A percentile compares a stretch with the other conserved stretches of the same genome.
Evolutionary conservation across 2,797 vertebrate genomes (phyloP).

Genomic region (Squalus acanthias): DNA sequence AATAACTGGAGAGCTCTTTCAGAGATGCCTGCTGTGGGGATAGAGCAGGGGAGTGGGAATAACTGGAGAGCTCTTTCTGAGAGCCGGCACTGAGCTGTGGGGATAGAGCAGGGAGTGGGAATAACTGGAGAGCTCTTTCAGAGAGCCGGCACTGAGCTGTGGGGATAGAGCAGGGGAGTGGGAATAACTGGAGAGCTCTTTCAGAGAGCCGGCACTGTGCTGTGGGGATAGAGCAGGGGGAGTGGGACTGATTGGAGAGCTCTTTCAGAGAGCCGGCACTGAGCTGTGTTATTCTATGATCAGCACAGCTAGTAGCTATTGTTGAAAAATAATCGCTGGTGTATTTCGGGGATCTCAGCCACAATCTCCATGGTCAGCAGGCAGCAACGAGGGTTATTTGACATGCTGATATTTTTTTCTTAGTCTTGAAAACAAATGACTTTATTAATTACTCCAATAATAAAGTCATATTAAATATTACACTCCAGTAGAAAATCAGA

Average conservation of each 20-base stretch:
- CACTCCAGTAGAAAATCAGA: conserved; percentile 9
- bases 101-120: no score
- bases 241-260: neutral
- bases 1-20: no score
- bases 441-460: conserved; percentile 21
- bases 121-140: no score
- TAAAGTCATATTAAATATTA: conserved; percentile 10
- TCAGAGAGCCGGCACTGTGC: no score
- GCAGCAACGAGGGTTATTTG: neutral
- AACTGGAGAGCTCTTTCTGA: no score
- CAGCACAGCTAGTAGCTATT: neutral
- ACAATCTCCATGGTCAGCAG: neutral
- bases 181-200: no score
- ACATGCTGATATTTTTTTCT: neutral
- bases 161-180: no score
- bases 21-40: no score
- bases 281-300: neutral
- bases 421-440: conserved; percentile 14
- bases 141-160: no score
- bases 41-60: no score
- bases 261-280: no score
- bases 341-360: neutral
- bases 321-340: neutral
- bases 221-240: neutral
- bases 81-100: no score